Evolutionary conservation across 2,797 vertebrate genomes (phyloP).

Genomic region (Neoniphon sammara): DNA sequence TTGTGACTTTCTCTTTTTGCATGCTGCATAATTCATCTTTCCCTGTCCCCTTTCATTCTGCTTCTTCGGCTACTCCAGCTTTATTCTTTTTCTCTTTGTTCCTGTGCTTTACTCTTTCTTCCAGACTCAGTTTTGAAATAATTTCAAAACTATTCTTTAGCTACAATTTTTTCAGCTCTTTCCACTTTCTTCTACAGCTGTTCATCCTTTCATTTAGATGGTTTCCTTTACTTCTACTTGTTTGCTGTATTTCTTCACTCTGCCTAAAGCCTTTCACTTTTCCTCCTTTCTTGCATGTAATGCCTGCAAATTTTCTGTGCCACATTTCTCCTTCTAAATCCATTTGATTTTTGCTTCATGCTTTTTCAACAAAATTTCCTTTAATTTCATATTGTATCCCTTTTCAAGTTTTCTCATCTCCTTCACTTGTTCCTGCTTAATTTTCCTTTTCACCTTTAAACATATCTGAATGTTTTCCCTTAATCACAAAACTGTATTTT

Average conservation of each 20-base stretch:
- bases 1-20: not conserved
- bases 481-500: not conserved
- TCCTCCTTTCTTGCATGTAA: not conserved
- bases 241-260: not conserved
- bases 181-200: not conserved
- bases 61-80: slow-evolving; percentile 3
- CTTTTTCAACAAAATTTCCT: too few relatives aligned
- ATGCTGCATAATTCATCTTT: slow-evolving; percentile 2
- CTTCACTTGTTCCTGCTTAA: not conserved
- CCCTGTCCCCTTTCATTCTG: not conserved
- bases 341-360: too few relatives aligned
- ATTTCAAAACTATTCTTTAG: not conserved
- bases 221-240: too few relatives aligned
- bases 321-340: too few relatives aligned
- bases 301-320: too few relatives aligned
- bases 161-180: not conserved
- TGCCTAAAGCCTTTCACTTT: not conserved
- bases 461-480: not conserved
- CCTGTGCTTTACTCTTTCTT: not conserved
- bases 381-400: too few relatives aligned
- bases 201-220: too few relatives aligned
- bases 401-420: not conserved
- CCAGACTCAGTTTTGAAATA: not conserved
- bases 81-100: not conserved
- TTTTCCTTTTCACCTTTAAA: not conserved